Conservation (phyloP, 1,140 invertebrate genomes). For the Lepidurus apus region DNA sequence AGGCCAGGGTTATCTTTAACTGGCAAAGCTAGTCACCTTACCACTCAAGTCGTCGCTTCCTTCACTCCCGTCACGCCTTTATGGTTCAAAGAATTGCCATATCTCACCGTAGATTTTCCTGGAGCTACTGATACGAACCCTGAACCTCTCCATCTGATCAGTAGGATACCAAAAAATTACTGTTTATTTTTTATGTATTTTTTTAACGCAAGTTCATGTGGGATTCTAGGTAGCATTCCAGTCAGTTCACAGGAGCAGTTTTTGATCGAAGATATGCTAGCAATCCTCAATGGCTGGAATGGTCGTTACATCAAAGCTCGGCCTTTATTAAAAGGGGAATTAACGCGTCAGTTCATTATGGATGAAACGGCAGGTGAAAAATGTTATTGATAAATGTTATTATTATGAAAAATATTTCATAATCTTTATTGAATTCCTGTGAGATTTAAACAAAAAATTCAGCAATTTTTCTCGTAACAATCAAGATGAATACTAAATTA, state of each 20-base stretch:
- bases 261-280: neutral
- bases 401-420: too few relatives aligned
- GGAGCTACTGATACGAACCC: neutral
- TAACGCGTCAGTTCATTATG: neutral
- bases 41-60: neutral
- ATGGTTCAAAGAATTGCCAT: neutral
- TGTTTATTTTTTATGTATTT: neutral
- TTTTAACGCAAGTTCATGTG: neutral
- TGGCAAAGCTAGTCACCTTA: neutral
- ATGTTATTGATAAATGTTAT: too few relatives aligned
- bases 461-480: too few relatives aligned
- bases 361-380: neutral
- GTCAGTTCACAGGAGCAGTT: neutral
- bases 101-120: neutral
- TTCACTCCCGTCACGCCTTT: neutral
- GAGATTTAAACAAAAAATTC: too few relatives aligned
- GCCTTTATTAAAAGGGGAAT: neutral
- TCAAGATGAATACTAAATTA: too few relatives aligned
- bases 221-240: neutral
- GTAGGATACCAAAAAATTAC: neutral
- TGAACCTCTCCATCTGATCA: neutral
- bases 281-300: constrained; percentile 7
- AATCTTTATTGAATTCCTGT: too few relatives aligned
- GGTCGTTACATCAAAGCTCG: neutral
- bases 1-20: neutral